phyloP scores from a whole-genome alignment of 2,797 vertebrate species.

The Typhlichthys eigenmanni region DNA sequence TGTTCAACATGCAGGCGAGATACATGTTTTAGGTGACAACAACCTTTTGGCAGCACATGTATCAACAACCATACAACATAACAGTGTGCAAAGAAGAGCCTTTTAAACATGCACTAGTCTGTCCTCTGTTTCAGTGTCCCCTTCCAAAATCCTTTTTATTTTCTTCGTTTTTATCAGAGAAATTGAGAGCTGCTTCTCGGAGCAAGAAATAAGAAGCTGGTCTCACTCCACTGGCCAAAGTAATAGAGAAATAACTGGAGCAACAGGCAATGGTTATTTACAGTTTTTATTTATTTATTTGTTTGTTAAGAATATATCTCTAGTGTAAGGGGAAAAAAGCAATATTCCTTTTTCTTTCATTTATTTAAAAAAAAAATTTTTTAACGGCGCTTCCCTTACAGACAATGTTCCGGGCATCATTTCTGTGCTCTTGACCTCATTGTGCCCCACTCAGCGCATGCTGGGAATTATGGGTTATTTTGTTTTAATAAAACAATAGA shows the following conservation, averaged over 20 bases:
- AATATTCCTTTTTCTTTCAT: constrained; percentile 64
- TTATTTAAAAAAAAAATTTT: constrained; percentile 11
- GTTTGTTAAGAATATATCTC: constrained; percentile 67
- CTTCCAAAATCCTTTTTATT: constrained; percentile 10
- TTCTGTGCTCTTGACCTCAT: constrained; percentile 44
- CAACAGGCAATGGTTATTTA: constrained; percentile 68
- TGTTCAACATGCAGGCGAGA: neutral
- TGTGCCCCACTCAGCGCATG: constrained; percentile 32
- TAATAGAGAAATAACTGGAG: constrained; percentile 73
- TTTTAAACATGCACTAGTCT: constrained; percentile 28
- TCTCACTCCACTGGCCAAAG: constrained; percentile 72
- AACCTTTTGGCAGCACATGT: neutral
- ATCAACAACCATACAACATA: constrained; percentile 10
- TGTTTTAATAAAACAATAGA: constrained; percentile 2
- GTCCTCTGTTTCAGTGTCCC: constrained; percentile 1
- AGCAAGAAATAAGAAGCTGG: constrained; percentile 69
- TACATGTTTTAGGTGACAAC: too few species aligned
- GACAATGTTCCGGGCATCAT: constrained; percentile 54
- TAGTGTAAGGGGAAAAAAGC: constrained; percentile 40
- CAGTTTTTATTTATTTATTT: constrained; percentile 67
- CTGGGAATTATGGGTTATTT: neutral
- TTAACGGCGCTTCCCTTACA: constrained; percentile 54
- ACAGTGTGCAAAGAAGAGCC: constrained; percentile 22
- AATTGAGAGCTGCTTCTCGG: constrained; percentile 66
- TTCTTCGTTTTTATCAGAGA: constrained; percentile 52